These are phyloP conservation scores for Aplidium turbinatum DNA, from an alignment of 23 tunicate species.

Conservation along the genomic window DNA sequence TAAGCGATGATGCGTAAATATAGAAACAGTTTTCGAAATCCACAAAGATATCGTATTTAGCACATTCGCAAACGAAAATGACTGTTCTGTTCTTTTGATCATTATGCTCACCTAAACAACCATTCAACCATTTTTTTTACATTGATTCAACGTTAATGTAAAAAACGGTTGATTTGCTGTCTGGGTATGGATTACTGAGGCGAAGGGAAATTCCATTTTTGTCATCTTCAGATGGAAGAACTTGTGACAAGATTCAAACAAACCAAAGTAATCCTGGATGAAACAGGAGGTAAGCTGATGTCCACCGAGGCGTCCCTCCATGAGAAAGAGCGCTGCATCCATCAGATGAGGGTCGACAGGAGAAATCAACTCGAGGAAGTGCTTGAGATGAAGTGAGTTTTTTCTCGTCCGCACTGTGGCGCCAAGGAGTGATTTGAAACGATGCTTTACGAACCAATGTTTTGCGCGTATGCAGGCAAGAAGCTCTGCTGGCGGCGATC, in stretches of 20 bases:
- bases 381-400: slow-evolving; percentile 73
- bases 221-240: slow-evolving; percentile 47
- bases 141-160: no score
- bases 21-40: no score
- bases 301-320: slow-evolving; percentile 51
- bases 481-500: slow-evolving; percentile 72
- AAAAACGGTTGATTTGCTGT: no score
- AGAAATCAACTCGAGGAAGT: slow-evolving; percentile 71
- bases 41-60: no score
- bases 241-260: slow-evolving; percentile 33
- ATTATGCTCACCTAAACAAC: no score
- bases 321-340: slow-evolving; percentile 48
- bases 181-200: no score
- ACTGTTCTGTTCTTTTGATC: no score
- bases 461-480: slow-evolving; percentile 90
- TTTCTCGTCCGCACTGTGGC: background rate
- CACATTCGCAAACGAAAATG: no score
- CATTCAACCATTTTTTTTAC: no score
- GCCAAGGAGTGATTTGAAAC: background rate
- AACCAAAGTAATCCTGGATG: slow-evolving; percentile 36
- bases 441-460: background rate
- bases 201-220: no score
- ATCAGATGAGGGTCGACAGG: slow-evolving; percentile 60
- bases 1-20: no score
- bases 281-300: slow-evolving; percentile 46